A percentile compares a stretch with the other conserved stretches of the same genome.
Conservation (phyloP, 2,888 invertebrate genomes). For the Endomychus coccineus region DNA sequence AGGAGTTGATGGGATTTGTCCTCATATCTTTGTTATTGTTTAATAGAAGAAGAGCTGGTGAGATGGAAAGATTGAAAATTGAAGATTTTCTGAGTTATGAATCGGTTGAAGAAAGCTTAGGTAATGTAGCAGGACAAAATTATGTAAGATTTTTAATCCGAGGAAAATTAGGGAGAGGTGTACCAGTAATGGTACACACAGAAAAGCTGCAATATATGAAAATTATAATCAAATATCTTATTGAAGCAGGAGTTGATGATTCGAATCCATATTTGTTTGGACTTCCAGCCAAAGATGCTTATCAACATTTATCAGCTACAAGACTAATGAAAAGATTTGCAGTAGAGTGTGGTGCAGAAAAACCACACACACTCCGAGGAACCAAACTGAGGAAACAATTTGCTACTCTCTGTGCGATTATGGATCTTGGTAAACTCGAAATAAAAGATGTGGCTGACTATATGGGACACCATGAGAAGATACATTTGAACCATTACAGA, state of each 20-base stretch:
- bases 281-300: not conserved
- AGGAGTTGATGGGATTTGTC: no score
- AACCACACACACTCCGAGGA: not conserved
- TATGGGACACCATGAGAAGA: no score
- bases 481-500: no score
- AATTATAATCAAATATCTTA: not conserved
- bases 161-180: slow-evolving; percentile 1
- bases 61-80: slow-evolving; percentile 6
- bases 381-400: slow-evolving; percentile 5
- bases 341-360: slow-evolving; percentile 3
- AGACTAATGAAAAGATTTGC: not conserved
- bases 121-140: not conserved
- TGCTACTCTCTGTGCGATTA: not conserved
- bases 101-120: not conserved
- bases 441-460: no score
- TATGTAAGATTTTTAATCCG: slow-evolving; percentile 4
- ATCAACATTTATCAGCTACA: slow-evolving; percentile 4
- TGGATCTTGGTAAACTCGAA: slow-evolving; percentile 2
- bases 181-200: slow-evolving; percentile 1
- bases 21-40: slow-evolving; percentile 3
- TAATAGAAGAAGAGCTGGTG: slow-evolving; percentile 1
- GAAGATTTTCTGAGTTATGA: not conserved
- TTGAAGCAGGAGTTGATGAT: not conserved
- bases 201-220: not conserved
- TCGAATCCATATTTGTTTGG: slow-evolving; percentile 4